Conservation (phyloP, 2,888 invertebrate genomes). For the Protodeltote pygarga region DNA sequence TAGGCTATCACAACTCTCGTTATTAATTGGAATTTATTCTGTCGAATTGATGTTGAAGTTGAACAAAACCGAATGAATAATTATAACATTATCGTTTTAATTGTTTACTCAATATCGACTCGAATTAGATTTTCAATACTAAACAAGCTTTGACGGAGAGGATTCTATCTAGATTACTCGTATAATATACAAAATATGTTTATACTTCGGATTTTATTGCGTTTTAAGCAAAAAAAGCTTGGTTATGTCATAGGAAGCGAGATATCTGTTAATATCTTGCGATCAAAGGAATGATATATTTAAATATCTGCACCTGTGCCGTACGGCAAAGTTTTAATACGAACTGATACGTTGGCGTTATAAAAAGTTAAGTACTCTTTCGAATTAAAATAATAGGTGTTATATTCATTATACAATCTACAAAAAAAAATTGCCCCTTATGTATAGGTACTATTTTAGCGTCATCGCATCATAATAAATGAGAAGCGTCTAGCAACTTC, state of each 20-base stretch:
- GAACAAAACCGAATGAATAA: no score
- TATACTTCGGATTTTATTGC: slow-evolving; percentile 16
- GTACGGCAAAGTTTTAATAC: not conserved
- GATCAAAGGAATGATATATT: slow-evolving; percentile 33
- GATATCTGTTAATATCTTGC: slow-evolving; percentile 13
- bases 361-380: no score
- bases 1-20: no score
- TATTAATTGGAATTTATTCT: no score
- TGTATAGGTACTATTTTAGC: no score
- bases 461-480: no score
- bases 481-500: no score
- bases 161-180: slow-evolving; percentile 8
- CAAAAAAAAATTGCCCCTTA: no score
- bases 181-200: slow-evolving; percentile 21
- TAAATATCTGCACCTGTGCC: slow-evolving; percentile 13
- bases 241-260: slow-evolving; percentile 2
- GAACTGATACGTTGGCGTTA: no score
- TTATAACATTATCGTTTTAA: slow-evolving; percentile 26
- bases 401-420: no score
- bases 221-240: slow-evolving; percentile 16
- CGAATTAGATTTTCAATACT: slow-evolving; percentile 21
- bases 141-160: slow-evolving; percentile 25
- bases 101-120: slow-evolving; percentile 11
- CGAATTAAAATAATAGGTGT: no score
- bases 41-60: no score